Base-by-base conservation (phyloP, 2,888 invertebrate species). In the Ichneumoninae sp. region DNA sequence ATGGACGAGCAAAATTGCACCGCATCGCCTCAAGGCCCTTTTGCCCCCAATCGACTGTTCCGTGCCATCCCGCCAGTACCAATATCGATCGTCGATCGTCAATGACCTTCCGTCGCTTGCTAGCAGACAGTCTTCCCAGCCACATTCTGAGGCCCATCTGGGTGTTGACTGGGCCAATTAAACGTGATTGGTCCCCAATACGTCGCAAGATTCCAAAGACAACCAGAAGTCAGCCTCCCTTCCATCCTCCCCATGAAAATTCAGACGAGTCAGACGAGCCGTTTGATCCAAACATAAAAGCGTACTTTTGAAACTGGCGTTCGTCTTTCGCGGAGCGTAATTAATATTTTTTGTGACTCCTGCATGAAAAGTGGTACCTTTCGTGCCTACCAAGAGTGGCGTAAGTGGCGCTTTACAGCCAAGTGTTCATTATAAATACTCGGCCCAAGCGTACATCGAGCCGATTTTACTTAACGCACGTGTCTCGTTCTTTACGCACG, bases 321-420 rank as follows among this genome's bases (percentile, higher is more conserved):
- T 71, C 62, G 65, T 30, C 66, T 65, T 50, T 71, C 74, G 60
- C 52, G 33, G 75, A 71, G 76, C 82, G 71, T 82, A 80, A 84
- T 82, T 84, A 84, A 82, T 80, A 69, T 83, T 84, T 86, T 86
- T 84, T 33, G 33, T 33, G 5, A 33, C 33, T 33, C 33, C 4
- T 33, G 33, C 33, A 33, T 33, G n/a, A 33, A 33, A 33, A 33
- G 33, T 33, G 4, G 5, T 4, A 33, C 33, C 4, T 33, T 30
- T 30, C 3, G 26, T 30, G 30, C 30, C 30, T 5, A 5, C 30
- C 30, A 30, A 30, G 30, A 30, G 30, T 30, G 30, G 5, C 30
- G 5, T 30, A 30, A 30, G 30, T 30, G 4, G 5, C 30, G 30
- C 30, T 30, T 33, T 6, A 6, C 33, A 7, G 6, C 33, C 7